phyloP scores from a whole-genome alignment of 2,888 invertebrate species.

The Tribolium freemani region DNA sequence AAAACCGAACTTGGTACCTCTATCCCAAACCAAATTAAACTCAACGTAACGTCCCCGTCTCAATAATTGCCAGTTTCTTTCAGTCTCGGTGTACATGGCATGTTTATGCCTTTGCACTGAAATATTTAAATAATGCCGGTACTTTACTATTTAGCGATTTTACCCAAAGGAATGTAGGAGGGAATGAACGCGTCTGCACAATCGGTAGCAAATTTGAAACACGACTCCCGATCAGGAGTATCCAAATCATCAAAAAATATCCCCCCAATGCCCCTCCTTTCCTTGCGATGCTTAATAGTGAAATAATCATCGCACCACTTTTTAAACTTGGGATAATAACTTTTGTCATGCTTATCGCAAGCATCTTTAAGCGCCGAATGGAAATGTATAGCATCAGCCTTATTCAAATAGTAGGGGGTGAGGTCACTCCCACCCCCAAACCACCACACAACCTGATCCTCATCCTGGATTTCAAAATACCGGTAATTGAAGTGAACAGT shows the following conservation, averaged over 20 bases:
- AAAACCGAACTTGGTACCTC: constrained; percentile 97
- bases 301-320: constrained; percentile 99
- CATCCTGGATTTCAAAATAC: constrained; percentile 83
- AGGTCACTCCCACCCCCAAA: constrained; percentile 97
- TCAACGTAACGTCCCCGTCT: constrained; percentile 96
- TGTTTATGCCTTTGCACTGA: constrained; percentile 85
- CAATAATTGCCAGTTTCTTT: constrained; percentile 93
- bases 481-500: constrained; percentile 98
- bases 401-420: constrained; percentile 93
- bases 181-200: constrained; percentile 94
- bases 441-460: constrained; percentile 89
- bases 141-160: constrained; percentile 15
- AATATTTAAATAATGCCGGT: background rate
- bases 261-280: constrained; percentile 92
- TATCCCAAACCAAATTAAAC: constrained; percentile 97
- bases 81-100: constrained; percentile 81
- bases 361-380: constrained; percentile 84
- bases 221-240: constrained; percentile 79
- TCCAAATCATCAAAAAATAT: constrained; percentile 99
- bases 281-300: constrained; percentile 86
- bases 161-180: constrained; percentile 91
- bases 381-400: constrained; percentile 88
- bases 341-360: constrained; percentile 86
- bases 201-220: constrained; percentile 85
- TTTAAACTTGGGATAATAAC: constrained; percentile 89